Evolutionary conservation across 2,888 invertebrate genomes (phyloP), one percentile per base, ranked within the genome.

Genomic region (Perizoma flavofasciatum): DNA sequence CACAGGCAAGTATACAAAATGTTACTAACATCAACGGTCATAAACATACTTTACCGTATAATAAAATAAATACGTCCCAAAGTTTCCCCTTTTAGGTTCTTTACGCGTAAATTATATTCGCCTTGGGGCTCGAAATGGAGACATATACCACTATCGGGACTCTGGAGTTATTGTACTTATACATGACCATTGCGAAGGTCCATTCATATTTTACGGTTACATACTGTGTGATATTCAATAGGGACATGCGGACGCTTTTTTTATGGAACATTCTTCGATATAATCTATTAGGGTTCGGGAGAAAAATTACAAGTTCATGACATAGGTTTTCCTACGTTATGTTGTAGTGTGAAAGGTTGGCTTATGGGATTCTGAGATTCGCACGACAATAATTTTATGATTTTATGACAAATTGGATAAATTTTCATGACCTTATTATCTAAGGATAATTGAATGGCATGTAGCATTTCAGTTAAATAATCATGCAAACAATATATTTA

Each of bases 31-130:
- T 80, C 73, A 55, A 54, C 45, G 50, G 32, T 34, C 55, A 75
- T 78, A 78, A 82, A 85, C 78, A 82, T 75, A 74, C 74, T 79
- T 73, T 70, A 63, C 69, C 75, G 81, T 81, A 86, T 82, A 85
- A 86, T 65, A 63, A 63, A 63, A 85, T 85, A 87, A 85, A 85
- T 84, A 85, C 75, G 79, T 79, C 77, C 69, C 79, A 79, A 87
- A 88, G 80, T 88, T 88, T 85, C 78, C 80, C 82, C 82, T 83
- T 83, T 83, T 79, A 79, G 83, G 83, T 79, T 84, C 85, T 89
- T 89, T 86, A 87, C 82, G 81, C 84, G 81, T 84, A 87, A 91
- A 90, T 89, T 89, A 90, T 91, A 86, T 85, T 82, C 88, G 79
- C 86, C 70, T 63, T 77, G 88, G 86, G 87, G 77, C 79, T 78